These are phyloP conservation scores for Melanaphis sacchari DNA, from an alignment of 1,140 invertebrate species.

Conservation along the genomic window DNA sequence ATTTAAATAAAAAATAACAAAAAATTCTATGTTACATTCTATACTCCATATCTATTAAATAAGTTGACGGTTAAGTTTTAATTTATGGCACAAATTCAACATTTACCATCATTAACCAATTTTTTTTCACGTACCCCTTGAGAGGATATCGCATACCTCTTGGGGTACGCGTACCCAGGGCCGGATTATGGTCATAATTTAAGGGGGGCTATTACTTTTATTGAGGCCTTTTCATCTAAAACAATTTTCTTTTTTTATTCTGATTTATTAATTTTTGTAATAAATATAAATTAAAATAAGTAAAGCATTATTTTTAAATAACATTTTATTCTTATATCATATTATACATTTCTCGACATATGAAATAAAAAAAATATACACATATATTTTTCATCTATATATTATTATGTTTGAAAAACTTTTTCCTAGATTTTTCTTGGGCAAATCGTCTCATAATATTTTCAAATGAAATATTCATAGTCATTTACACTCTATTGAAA, in stretches of 20 bases:
- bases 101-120: too few species aligned
- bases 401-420: background rate
- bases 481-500: slow-evolving; percentile 4
- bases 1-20: too few species aligned
- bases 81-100: too few species aligned
- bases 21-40: too few species aligned
- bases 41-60: too few species aligned
- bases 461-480: background rate
- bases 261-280: background rate
- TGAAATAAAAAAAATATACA: background rate
- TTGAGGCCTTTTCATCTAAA: background rate
- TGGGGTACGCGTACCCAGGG: too few species aligned
- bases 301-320: background rate
- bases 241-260: background rate
- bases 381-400: background rate
- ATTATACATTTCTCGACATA: background rate
- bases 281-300: background rate
- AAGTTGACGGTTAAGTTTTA: too few species aligned
- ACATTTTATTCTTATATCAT: too few species aligned
- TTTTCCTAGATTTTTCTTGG: background rate
- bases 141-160: too few species aligned
- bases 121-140: too few species aligned
- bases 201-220: background rate
- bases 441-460: background rate
- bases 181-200: slow-evolving; percentile 19